These are phyloP conservation scores for Buphagus erythrorhynchus DNA, from an alignment of 2,797 vertebrate genomes.

Conservation along the genomic window DNA sequence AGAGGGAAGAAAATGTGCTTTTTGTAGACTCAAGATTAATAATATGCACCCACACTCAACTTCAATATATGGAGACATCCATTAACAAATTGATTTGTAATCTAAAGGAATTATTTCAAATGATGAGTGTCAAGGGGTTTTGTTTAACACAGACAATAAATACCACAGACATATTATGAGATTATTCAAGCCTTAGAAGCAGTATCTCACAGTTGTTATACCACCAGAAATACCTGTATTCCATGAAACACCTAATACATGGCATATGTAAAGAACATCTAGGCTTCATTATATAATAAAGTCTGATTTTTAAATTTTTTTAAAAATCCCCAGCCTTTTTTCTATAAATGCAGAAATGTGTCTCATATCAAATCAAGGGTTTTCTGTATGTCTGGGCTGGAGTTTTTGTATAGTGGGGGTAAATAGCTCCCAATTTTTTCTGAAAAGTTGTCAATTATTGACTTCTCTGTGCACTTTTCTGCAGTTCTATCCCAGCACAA, in stretches of 20 bases:
- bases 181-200: neutral
- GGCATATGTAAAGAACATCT: neutral
- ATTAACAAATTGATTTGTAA: neutral
- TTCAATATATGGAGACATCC: neutral
- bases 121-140: neutral
- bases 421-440: neutral
- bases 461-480: neutral
- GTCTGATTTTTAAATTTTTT: neutral
- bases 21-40: neutral
- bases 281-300: neutral
- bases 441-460: neutral
- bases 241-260: neutral
- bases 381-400: neutral
- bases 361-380: neutral
- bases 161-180: neutral
- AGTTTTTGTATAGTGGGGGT: neutral
- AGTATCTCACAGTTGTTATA: neutral
- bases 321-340: neutral
- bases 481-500: neutral
- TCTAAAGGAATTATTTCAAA: neutral
- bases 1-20: rapidly evolving
- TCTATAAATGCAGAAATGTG: neutral
- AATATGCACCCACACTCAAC: neutral
- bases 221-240: neutral
- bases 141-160: neutral